A percentile compares a stretch with the other conserved stretches of the same genome.
These are phyloP conservation scores for Drosophila nigricruria DNA, from an alignment of 2,888 invertebrate species.

Conservation along the genomic window DNA sequence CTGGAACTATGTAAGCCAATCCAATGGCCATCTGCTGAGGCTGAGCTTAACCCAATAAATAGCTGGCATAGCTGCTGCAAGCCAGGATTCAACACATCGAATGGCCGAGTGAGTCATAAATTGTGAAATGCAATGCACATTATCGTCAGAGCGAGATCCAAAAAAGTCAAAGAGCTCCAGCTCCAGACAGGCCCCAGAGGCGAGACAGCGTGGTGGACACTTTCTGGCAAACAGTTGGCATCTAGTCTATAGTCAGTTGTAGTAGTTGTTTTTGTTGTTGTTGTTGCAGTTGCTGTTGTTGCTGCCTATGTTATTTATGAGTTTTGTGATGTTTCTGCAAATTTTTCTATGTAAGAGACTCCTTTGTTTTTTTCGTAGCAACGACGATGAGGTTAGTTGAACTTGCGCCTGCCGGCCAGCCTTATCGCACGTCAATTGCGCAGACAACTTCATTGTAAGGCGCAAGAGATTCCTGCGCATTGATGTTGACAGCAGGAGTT, in stretches of 20 bases:
- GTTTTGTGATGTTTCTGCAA: conserved; percentile 82
- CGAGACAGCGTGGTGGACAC: conserved; percentile 64
- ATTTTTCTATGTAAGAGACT: conserved; percentile 76
- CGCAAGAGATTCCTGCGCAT: conserved; percentile 65
- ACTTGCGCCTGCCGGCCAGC: conserved; percentile 41
- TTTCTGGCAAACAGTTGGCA: conserved; percentile 62
- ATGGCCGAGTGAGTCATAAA: conserved; percentile 73
- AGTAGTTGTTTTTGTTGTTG: conserved; percentile 31
- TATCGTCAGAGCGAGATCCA: conserved; percentile 60
- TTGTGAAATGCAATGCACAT: conserved; percentile 72
- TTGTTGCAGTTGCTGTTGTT: conserved; percentile 37
- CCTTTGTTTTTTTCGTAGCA: conserved; percentile 43
- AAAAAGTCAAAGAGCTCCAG: conserved; percentile 58
- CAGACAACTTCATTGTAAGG: conserved; percentile 80
- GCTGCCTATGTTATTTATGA: conserved; percentile 74
- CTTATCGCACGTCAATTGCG: conserved; percentile 76
- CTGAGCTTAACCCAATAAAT: conserved; percentile 74
- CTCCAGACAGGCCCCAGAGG: conserved; percentile 21
- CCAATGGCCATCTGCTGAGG: conserved; percentile 52
- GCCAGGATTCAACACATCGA: conserved; percentile 26
- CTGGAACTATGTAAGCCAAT: conserved; percentile 32
- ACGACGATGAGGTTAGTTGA: conserved; percentile 41
- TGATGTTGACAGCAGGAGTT: conserved; percentile 81
- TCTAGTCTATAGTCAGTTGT: conserved; percentile 24
- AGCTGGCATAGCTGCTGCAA: conserved; percentile 55